Percentiles rank a stretch among this genome's conserved stretches.
Evolutionary conservation across 2,797 vertebrate species (phyloP).

Genomic region (Tolypeutes matacus): DNA sequence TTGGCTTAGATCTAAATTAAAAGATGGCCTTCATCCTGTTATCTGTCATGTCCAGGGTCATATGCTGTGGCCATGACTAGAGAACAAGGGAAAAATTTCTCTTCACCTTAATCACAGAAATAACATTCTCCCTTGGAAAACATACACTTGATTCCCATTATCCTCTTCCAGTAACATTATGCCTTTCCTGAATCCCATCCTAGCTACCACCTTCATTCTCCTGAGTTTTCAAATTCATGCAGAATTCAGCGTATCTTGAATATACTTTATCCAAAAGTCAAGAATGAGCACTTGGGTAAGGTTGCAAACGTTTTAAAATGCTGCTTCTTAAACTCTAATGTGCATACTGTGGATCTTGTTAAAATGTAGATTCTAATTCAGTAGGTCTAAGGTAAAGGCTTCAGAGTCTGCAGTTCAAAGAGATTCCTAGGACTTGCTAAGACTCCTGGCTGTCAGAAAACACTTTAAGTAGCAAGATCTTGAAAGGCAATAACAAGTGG

Average conservation of each 20-base stretch:
- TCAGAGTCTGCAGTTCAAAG: slow-evolving; percentile 7
- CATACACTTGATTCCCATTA: background rate
- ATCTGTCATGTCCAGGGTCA: slow-evolving; percentile 6
- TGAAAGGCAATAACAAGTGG: background rate
- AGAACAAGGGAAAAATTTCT: background rate
- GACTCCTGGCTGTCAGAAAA: slow-evolving; percentile 1
- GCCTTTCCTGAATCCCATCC: slow-evolving; percentile 28
- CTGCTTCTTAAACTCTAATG: slow-evolving; percentile 42
- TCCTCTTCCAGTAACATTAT: background rate
- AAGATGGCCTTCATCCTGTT: background rate
- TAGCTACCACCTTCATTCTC: background rate
- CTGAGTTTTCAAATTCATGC: slow-evolving; percentile 39
- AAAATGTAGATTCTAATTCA: slow-evolving; percentile 55
- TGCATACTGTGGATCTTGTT: slow-evolving; percentile 24
- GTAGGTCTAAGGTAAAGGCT: background rate
- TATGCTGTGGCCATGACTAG: background rate
- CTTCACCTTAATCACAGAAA: slow-evolving; percentile 46
- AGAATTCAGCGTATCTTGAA: slow-evolving; percentile 13
- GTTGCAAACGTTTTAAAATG: slow-evolving; percentile 60
- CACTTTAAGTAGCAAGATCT: slow-evolving; percentile 4
- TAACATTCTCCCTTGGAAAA: slow-evolving; percentile 46
- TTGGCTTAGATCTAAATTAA: slow-evolving; percentile 26
- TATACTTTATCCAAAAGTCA: slow-evolving; percentile 27
- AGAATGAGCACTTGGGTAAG: background rate
- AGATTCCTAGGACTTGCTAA: background rate